Percentiles rank a stretch among this genome's conserved stretches.
These are phyloP conservation scores for Taeniopygia guttata DNA, from an alignment of 2,797 vertebrate species.

Conservation along the genomic window DNA sequence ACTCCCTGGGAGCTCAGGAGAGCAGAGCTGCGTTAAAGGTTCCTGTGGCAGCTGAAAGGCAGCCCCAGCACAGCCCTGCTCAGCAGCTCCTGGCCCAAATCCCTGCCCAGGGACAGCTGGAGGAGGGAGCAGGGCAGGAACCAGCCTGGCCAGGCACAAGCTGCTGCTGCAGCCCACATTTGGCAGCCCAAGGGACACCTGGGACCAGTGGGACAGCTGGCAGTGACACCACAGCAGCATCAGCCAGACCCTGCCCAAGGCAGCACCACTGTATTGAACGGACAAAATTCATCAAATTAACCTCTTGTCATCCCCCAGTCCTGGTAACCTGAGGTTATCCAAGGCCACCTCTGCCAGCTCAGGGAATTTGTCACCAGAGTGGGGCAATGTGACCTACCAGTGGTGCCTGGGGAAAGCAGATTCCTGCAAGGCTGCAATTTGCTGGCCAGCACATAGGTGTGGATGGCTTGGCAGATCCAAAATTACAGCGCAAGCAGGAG, in stretches of 20 bases:
- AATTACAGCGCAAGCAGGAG: slow-evolving; percentile 39
- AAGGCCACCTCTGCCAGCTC: neutral
- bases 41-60: neutral
- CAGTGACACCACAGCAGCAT: fast-evolving
- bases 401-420: fast-evolving
- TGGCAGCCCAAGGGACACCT: fast-evolving
- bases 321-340: neutral
- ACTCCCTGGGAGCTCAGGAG: fast-evolving
- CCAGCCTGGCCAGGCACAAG: neutral
- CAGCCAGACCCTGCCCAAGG: fast-evolving
- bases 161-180: neutral
- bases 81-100: neutral
- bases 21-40: neutral
- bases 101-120: neutral
- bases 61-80: neutral
- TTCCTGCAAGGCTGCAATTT: slow-evolving; percentile 17
- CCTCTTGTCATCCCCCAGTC: neutral
- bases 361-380: neutral
- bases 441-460: neutral
- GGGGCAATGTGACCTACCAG: fast-evolving
- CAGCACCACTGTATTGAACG: neutral
- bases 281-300: neutral
- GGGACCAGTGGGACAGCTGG: fast-evolving
- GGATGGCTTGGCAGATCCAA: slow-evolving; percentile 20
- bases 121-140: neutral